Evolutionary conservation across 2,888 invertebrate genomes (phyloP).

Genomic region (Leistus spinibarbis): DNA sequence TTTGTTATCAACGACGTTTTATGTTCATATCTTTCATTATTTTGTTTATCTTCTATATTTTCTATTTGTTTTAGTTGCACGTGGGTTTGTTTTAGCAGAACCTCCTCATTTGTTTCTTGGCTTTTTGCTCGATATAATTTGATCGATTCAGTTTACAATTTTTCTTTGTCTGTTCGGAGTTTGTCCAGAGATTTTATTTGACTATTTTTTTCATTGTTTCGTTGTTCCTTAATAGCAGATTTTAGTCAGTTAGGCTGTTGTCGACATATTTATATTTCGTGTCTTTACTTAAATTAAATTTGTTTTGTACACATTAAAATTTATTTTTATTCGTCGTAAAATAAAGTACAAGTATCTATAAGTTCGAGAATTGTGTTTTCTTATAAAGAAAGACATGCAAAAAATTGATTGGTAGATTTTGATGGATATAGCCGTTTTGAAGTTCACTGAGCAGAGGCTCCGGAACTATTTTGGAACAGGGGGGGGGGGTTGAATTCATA

Average conservation of each 20-base stretch:
- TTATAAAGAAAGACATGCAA: no score
- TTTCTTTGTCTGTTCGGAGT: background rate
- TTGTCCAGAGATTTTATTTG: background rate
- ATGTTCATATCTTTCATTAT: conserved; percentile 8
- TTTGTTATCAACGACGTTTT: conserved; percentile 19
- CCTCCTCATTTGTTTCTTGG: background rate
- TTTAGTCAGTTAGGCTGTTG: background rate
- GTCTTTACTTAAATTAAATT: background rate
- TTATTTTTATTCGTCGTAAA: background rate
- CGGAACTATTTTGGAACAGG: no score
- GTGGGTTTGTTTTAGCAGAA: conserved; percentile 1
- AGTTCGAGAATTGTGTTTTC: no score
- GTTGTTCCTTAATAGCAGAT: background rate
- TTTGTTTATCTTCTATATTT: conserved; percentile 1
- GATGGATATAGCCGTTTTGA: no score
- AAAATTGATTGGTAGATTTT: no score
- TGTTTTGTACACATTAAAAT: conserved; percentile 4
- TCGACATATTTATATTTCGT: background rate
- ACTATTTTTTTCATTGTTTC: background rate
- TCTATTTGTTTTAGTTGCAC: background rate
- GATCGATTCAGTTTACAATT: background rate
- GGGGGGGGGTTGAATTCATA: no score
- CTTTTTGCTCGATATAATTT: background rate
- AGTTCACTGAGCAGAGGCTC: no score
- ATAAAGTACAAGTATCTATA: background rate